phyloP scores from a whole-genome alignment of 2,888 invertebrate species.

The Hesperia comma region DNA sequence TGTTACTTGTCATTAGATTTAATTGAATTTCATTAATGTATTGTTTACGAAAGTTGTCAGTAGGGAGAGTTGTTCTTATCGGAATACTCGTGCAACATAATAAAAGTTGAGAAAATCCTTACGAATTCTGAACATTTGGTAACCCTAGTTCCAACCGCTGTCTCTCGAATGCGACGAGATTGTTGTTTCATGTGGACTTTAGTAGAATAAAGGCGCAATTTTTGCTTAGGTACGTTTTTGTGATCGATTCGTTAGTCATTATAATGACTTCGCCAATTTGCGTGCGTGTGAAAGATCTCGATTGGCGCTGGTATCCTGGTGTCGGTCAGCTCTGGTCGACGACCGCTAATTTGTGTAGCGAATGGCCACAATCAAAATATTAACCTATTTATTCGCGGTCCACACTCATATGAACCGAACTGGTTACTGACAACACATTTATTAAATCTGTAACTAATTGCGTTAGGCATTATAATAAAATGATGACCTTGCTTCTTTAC shows the following conservation, averaged over 20 bases:
- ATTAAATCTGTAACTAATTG: conserved; percentile 23
- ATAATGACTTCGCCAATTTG: conserved; percentile 56
- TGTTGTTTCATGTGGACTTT: not conserved
- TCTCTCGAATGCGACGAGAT: not conserved
- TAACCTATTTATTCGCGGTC: conserved; percentile 34
- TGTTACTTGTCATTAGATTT: no score
- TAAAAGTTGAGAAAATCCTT: not conserved
- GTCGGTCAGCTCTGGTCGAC: conserved; percentile 50
- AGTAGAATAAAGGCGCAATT: conserved; percentile 21
- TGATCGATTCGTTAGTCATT: conserved; percentile 48
- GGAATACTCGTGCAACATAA: no score
- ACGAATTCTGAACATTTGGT: not conserved
- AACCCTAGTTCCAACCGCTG: not conserved
- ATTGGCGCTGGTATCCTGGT: conserved; percentile 60
- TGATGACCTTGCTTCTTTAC: not conserved
- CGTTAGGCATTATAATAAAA: not conserved
- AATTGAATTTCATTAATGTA: not conserved
- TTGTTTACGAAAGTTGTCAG: no score
- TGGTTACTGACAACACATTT: not conserved
- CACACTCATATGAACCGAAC: not conserved
- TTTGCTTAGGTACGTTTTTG: conserved; percentile 33
- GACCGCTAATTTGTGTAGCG: conserved; percentile 50
- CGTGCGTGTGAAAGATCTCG: conserved; percentile 64
- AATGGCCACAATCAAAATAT: conserved; percentile 32
- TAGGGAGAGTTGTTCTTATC: no score